Evolutionary conservation across 30 jellyfish, hydroid and myxozoan genomes (phyloP).

Genomic region (Clytia hemisphaerica): DNA sequence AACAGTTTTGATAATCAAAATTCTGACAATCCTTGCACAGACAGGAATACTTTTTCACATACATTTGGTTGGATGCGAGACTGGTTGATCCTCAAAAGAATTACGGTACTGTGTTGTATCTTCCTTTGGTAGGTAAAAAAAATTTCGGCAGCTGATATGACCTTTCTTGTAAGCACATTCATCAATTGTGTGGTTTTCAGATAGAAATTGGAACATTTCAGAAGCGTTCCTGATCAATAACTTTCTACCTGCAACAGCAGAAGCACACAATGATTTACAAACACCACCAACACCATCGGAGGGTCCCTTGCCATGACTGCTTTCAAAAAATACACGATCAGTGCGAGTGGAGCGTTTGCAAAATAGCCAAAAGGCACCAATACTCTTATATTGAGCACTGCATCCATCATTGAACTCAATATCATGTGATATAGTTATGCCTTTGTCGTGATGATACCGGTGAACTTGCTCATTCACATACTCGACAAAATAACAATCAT

Average conservation of each 20-base stretch:
- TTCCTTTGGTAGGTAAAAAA: conserved; percentile 42
- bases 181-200: conserved; percentile 13
- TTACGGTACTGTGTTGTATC: conserved; percentile 29
- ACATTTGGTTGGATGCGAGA: no score
- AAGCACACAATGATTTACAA: conserved; percentile 22
- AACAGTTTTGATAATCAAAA: no score
- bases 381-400: conserved; percentile 42
- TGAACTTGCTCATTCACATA: conserved; percentile 30
- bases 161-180: neutral
- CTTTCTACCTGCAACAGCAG: conserved; percentile 26
- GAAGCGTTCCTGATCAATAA: conserved; percentile 28
- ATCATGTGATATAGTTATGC: conserved; percentile 21
- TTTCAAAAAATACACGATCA: conserved; percentile 32
- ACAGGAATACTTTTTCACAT: no score
- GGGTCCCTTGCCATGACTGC: conserved; percentile 40
- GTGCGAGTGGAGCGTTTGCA: conserved; percentile 27
- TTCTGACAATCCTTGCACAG: no score
- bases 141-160: conserved; percentile 12
- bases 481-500: conserved; percentile 51
- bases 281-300: conserved; percentile 55
- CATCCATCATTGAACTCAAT: conserved; percentile 44
- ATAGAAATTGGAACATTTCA: conserved; percentile 30
- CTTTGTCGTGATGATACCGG: conserved; percentile 19
- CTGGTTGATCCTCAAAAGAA: conserved; percentile 30
- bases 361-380: conserved; percentile 46